Base-by-base conservation (phyloP, 2,113 vertebrate genomes). In the Albula glossodonta region DNA sequence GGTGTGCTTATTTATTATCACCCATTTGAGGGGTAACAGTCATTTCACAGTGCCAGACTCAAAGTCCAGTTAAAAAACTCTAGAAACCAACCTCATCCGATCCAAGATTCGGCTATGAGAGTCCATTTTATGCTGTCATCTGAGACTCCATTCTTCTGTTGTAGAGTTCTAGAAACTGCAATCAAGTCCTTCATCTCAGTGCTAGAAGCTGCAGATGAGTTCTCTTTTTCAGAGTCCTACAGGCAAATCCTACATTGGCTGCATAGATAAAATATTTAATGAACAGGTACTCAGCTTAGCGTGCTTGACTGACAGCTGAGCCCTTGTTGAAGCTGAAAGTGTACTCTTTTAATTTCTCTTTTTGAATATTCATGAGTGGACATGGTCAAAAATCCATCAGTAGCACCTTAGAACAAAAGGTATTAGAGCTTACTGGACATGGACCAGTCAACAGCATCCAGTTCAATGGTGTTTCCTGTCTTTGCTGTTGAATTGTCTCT, bases 41-140 rank as follows among this genome's bases (percentile, higher is more conserved):
- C 12, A 51, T 13, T 81, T 80, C 78, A 85, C 79, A 85, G 78
- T 60, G 52, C 78, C 84, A 85, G 78, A 63, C 63, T 70, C 63
- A 70, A 12, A 63, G 17, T 70, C 63, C 17, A n/a, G 6, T 17
- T 70, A 17, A 4, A 63, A 9, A 70, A n/a, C 7, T 70, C 2
- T n/a, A n/a, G 63, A 70, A 70, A 3, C 5, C 13, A 6, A n/a
- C 63, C 22, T 70, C 19, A 60, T 66, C 70, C 10, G 53, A 9
- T 12, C 22, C 10, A 31, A 74, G 31, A 31, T 22, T 74, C 70
- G 22, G 60, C 8, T 66, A 19, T 66, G 31, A 66, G 17, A 19
- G 22, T 66, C 22, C 5, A 19, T 2, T 22, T 66, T 22, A 19
- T 66, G 17, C 60, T 66, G 60, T 22, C 60, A 66, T 19, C 60